A percentile compares a stretch with the other conserved stretches of the same genome.
These are phyloP conservation scores for Mycalesis mineus DNA, from an alignment of 2,888 invertebrate species.

Conservation along the genomic window DNA sequence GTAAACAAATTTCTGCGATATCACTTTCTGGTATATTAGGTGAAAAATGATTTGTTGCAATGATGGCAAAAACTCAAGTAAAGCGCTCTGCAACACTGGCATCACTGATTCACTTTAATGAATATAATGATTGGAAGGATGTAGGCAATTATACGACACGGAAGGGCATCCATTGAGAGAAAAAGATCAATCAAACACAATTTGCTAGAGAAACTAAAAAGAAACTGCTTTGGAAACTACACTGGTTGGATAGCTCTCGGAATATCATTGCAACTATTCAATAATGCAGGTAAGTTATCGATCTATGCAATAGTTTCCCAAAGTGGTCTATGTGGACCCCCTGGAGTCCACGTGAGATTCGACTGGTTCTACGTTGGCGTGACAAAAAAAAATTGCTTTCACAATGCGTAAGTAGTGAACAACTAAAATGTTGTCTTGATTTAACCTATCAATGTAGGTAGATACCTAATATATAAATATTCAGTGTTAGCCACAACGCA, in stretches of 20 bases:
- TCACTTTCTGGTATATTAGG: too few relatives aligned
- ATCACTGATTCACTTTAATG: slow-evolving; percentile 36
- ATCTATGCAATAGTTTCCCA: too few relatives aligned
- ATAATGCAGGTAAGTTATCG: not conserved
- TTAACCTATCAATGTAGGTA: too few relatives aligned
- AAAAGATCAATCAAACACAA: slow-evolving; percentile 41
- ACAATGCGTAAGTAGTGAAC: too few relatives aligned
- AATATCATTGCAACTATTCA: slow-evolving; percentile 17
- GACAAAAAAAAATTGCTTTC: too few relatives aligned
- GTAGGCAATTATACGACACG: slow-evolving; percentile 55
- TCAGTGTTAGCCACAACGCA: too few relatives aligned
- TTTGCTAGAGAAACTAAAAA: slow-evolving; percentile 47
- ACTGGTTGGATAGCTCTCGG: slow-evolving; percentile 45
- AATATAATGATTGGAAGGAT: slow-evolving; percentile 54
- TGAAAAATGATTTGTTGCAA: not conserved
- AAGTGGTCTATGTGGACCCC: too few relatives aligned
- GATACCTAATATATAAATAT: too few relatives aligned
- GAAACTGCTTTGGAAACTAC: slow-evolving; percentile 50
- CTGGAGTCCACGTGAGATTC: too few relatives aligned
- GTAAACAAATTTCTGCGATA: too few relatives aligned
- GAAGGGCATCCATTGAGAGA: slow-evolving; percentile 59
- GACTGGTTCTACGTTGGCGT: too few relatives aligned
- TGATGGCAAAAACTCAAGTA: slow-evolving; percentile 12
- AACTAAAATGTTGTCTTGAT: too few relatives aligned
- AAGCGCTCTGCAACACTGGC: slow-evolving; percentile 31